These are phyloP conservation scores for Cactoblastis cactorum DNA, from an alignment of 2,888 invertebrate genomes.

Conservation along the genomic window DNA sequence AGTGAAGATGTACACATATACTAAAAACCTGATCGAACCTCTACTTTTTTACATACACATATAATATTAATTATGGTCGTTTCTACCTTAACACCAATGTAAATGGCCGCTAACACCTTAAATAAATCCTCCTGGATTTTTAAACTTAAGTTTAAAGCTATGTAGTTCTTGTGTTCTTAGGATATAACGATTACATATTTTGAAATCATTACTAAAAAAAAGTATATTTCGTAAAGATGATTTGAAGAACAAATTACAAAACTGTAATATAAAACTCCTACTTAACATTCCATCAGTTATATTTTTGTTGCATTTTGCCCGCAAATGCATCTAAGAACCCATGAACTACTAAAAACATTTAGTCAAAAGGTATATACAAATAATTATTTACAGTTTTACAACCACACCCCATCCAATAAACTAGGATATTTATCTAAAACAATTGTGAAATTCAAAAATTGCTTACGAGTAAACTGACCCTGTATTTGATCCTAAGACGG, in stretches of 20 bases:
- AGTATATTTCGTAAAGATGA: too few species aligned
- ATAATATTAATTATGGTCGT: background rate
- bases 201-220: too few species aligned
- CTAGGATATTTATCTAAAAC: slow-evolving; percentile 16
- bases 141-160: background rate
- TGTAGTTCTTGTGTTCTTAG: background rate
- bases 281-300: too few species aligned
- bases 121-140: background rate
- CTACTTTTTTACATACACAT: background rate
- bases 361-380: background rate
- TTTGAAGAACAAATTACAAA: too few species aligned
- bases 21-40: background rate
- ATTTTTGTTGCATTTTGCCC: too few species aligned
- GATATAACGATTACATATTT: too few species aligned
- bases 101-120: background rate
- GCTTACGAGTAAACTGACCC: slow-evolving; percentile 30
- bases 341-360: background rate
- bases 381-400: background rate
- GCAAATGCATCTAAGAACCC: background rate
- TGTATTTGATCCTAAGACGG: slow-evolving; percentile 34
- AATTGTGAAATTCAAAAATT: slow-evolving; percentile 24
- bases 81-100: background rate
- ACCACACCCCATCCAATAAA: slow-evolving; percentile 8
- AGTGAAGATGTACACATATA: too few species aligned
- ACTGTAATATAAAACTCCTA: too few species aligned